Evolutionary conservation across 1,140 invertebrate genomes (phyloP).

Genomic region (Ceratina japonica): DNA sequence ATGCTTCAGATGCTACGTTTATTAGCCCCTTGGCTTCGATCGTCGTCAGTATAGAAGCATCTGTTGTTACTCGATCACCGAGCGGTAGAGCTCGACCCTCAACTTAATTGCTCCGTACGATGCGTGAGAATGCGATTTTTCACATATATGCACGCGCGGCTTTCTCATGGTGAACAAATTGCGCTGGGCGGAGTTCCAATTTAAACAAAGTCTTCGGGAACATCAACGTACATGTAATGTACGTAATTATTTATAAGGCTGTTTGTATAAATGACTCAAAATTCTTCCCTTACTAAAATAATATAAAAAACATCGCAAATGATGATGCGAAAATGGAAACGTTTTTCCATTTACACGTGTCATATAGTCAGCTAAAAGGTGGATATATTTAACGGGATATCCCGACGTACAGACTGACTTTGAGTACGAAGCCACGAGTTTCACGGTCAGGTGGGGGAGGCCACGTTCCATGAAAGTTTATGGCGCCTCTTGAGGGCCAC

Average conservation of each 20-base stretch:
- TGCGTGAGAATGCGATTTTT: conserved; percentile 23
- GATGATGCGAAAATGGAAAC: too few species aligned
- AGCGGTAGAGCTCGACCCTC: neutral
- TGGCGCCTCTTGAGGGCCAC: conserved; percentile 36
- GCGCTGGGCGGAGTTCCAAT: conserved; percentile 28
- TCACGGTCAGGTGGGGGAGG: conserved; percentile 12
- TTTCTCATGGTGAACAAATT: conserved; percentile 65
- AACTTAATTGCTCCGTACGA: conserved; percentile 25
- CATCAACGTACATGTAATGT: neutral
- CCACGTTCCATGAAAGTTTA: conserved; percentile 36
- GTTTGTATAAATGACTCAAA: too few species aligned
- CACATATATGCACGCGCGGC: neutral
- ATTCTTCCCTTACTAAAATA: too few species aligned
- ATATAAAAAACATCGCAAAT: too few species aligned
- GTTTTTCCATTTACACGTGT: too few species aligned
- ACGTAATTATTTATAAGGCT: neutral
- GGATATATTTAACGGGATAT: too few species aligned
- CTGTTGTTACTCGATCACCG: conserved; percentile 19
- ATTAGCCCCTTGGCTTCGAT: conserved; percentile 4
- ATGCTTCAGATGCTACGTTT: conserved; percentile 9
- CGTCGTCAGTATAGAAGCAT: conserved; percentile 8
- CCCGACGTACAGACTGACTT: neutral
- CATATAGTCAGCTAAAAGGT: too few species aligned
- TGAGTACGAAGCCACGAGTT: neutral
- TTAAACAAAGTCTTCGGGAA: conserved; percentile 29